Conservation (phyloP, 2,113 vertebrate species). For the Rynchops niger region DNA sequence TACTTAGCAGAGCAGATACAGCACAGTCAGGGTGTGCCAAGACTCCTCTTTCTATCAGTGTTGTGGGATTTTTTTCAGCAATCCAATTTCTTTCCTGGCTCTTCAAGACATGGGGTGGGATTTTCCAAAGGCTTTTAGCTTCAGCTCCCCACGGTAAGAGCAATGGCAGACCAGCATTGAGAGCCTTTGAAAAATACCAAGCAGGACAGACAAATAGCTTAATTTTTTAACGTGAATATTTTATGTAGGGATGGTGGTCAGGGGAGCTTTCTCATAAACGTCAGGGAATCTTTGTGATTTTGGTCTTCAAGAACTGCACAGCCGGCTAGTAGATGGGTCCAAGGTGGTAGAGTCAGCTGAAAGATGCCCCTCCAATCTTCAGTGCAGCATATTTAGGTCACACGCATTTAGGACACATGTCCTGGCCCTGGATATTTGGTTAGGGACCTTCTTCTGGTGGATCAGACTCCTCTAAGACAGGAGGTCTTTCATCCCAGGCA, state of each 20-base stretch:
- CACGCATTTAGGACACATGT: fast-evolving
- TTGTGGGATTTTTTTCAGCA: not conserved
- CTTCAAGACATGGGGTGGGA: not conserved
- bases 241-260: not conserved
- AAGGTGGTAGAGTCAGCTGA: not conserved
- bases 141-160: not conserved
- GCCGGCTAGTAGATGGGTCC: not conserved
- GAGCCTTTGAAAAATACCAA: not conserved
- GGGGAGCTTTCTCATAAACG: not conserved
- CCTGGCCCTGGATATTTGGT: not conserved
- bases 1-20: slow-evolving; percentile 10
- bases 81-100: not conserved
- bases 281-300: not conserved
- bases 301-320: fast-evolving
- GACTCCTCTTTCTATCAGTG: not conserved
- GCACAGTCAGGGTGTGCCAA: not conserved
- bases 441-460: not conserved
- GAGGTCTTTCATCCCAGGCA: not conserved
- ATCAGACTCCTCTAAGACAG: not conserved
- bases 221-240: not conserved
- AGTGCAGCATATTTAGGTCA: not conserved
- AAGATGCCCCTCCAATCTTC: not conserved
- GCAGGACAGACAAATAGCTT: not conserved
- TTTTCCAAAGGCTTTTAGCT: not conserved
- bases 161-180: not conserved